Conservation (phyloP, 2,113 vertebrate genomes). For the Amia ocellicauda region DNA sequence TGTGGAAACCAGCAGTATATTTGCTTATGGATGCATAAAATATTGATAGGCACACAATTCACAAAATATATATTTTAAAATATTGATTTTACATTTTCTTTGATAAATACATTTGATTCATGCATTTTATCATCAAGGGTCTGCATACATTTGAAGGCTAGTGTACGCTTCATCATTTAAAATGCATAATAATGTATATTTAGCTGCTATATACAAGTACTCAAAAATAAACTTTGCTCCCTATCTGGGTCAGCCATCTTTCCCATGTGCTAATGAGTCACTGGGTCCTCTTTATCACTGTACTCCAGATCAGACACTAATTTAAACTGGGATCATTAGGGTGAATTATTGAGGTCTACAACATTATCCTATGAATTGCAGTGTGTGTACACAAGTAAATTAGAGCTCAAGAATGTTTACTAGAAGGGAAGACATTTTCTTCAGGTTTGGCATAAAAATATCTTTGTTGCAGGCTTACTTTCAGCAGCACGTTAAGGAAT, state of each 20-base stretch:
- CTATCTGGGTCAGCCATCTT: conserved; percentile 71
- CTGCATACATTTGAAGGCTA: too few species aligned
- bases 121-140: too few species aligned
- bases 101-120: too few species aligned
- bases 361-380: conserved; percentile 54
- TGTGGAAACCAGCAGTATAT: too few species aligned
- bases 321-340: conserved; percentile 68
- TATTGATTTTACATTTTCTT: too few species aligned
- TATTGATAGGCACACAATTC: too few species aligned
- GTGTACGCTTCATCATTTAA: too few species aligned
- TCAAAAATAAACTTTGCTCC: conserved; percentile 54
- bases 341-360: conserved; percentile 59
- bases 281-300: conserved; percentile 61
- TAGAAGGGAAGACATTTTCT: conserved; percentile 25
- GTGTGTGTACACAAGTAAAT: conserved; percentile 51
- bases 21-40: too few species aligned
- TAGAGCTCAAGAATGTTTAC: conserved; percentile 48
- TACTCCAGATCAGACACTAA: conserved; percentile 59
- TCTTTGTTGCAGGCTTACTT: conserved; percentile 34
- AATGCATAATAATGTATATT: too few species aligned
- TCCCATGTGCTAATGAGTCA: conserved; percentile 64
- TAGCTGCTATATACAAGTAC: conserved; percentile 15
- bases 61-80: too few species aligned
- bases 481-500: conserved; percentile 40
- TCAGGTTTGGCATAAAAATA: conserved; percentile 35